Base-by-base conservation (phyloP, 2,888 invertebrate genomes). In the Acleris cristana region DNA sequence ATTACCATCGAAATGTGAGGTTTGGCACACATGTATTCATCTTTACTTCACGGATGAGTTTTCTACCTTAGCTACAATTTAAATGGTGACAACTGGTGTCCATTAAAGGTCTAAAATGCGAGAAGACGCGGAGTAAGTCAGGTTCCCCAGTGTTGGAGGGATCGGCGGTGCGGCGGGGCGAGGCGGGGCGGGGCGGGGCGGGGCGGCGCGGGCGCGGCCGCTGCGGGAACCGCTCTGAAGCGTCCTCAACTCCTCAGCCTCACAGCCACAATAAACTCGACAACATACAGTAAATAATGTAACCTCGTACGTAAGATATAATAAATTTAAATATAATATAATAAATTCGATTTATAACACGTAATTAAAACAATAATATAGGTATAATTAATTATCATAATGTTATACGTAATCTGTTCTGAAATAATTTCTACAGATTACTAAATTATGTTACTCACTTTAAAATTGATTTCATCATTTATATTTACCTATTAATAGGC, bases 21-120 rank as follows among this genome's bases (percentile, higher is more conserved):
- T 88, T 89, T 89, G 88, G 88, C 88, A 89, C 88, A 86, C 78
- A 69, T 55, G 56, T 66, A 53, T 61, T 71, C 52, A 62, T 48
- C 21, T 57, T 19, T 34, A 54, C 40, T 19, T 55, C 48, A 52
- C 57, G 57, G 34, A 57, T 54, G 54, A 54, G 45, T 57, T 62
- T 56, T 48, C 57, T 62, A 53, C 62, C 53, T 57, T 62, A 56
- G 48, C 56, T 62, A 56, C 49, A 49, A 49, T 54, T 34, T 26
- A 7, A 51, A 64, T 53, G 30, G 58, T 34, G 64, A 64, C 65
- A 52, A 44, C n/a, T 40, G 60, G 26, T 59, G 48, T 56, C 61
- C 51, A 58, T 52, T 45, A 56, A 16, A 23, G 52, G 54, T 54
- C 40, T 60, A 65, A 61, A 34, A 65, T 40, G 34, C n/a, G 44